Evolutionary conservation across 2,888 invertebrate species (phyloP), one percentile per base, ranked within the genome.

Genomic region (Dasysyrphus tricinctus): DNA sequence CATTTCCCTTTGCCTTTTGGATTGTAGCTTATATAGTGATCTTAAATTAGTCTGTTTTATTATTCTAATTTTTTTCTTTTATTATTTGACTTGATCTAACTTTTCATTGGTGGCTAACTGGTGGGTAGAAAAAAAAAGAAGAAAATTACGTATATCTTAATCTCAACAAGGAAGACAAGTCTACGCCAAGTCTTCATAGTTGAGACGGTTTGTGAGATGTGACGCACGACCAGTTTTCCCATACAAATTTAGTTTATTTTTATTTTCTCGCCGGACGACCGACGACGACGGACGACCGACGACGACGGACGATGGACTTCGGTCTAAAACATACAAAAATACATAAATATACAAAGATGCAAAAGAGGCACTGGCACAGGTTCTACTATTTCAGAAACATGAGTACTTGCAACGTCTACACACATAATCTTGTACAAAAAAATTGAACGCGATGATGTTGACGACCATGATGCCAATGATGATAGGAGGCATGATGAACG

Each of bases 401-500:
- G 81, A 86, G 75, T 70, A 82, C 78, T 82, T 79, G 76, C 67
- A 39, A 59, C 44, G 49, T 70, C 39, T 42, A 78, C 69, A 78
- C 73, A 78, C 42, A 69, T 81, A 47, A 49, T 74, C 70, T 69
- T 57, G 70, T 42, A 72, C 39, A 65, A 57, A 65, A 57, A 65
- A 78, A 70, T 82, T 69, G 49, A 42, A 81, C 67, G 79, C 67
- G 79, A 67, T 70, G 19, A 61, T 61, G 61, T 61, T 61, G 79
- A 79, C 79, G 79, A 65, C 79, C 69, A 75, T 74, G 83, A 79
- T 74, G 79, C 73, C 79, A 63, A 83, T 83, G 79, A 70, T 79
- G 83, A 83, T 79, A 73, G 85, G 80, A 77, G 5, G 74, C 77
- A 81, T 85, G 81, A 86, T 78, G 78, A 78, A 82, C 75, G 74